Percentiles rank a stretch among this genome's conserved stretches.
phyloP scores from a whole-genome alignment of 2,888 invertebrate genomes.

The Listrodromus nycthemerus region DNA sequence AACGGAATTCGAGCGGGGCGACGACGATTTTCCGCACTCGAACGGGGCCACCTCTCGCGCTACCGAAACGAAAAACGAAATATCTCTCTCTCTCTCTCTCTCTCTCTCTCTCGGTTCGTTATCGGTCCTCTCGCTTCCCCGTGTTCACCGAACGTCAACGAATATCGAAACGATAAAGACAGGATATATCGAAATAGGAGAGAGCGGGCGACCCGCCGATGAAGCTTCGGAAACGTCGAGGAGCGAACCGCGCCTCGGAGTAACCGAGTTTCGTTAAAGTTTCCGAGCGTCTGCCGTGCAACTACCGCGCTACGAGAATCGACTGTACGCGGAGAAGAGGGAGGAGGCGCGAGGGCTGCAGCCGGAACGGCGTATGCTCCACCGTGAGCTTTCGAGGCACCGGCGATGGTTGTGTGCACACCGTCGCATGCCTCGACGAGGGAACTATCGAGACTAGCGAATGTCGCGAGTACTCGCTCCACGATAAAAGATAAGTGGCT shows the following conservation, averaged over 20 bases:
- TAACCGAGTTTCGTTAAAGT: slow-evolving; percentile 65
- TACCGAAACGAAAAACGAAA: slow-evolving; percentile 50
- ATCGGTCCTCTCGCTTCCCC: too few relatives aligned
- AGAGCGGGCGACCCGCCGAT: slow-evolving; percentile 57
- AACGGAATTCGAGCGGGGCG: slow-evolving; percentile 1
- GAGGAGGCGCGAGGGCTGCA: slow-evolving; percentile 11
- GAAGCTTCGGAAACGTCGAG: slow-evolving; percentile 39
- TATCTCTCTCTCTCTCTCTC: slow-evolving; percentile 18
- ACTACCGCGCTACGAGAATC: slow-evolving; percentile 36
- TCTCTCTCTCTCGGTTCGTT: slow-evolving; percentile 21
- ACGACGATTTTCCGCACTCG: slow-evolving; percentile 44
- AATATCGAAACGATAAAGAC: slow-evolving; percentile 69
- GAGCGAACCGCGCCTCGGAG: slow-evolving; percentile 41
- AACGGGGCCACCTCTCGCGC: not conserved
- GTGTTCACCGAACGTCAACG: slow-evolving; percentile 53
- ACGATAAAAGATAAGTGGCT: slow-evolving; percentile 68
- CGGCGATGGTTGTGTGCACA: slow-evolving; percentile 60
- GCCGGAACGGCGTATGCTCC: slow-evolving; percentile 24
- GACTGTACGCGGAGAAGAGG: not conserved
- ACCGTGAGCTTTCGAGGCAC: not conserved
- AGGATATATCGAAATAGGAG: slow-evolving; percentile 66
- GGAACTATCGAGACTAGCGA: slow-evolving; percentile 67
- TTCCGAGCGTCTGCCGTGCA: slow-evolving; percentile 51
- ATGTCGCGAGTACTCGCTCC: slow-evolving; percentile 63
- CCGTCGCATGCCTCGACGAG: slow-evolving; percentile 65